Base-by-base conservation (phyloP, 2,797 vertebrate species). In the Micromesistius poutassou region DNA sequence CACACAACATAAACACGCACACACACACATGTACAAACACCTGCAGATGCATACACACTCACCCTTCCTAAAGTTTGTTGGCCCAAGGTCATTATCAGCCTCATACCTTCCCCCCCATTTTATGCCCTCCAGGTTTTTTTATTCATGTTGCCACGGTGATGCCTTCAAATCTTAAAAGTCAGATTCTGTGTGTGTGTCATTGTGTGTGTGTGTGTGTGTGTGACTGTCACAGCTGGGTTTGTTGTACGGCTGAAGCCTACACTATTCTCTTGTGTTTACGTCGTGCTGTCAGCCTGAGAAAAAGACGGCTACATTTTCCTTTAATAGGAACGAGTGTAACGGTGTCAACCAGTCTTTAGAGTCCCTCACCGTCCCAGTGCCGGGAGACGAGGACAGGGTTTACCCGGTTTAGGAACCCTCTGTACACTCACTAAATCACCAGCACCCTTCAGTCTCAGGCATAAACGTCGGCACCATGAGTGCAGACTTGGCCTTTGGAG, bases 21-120 rank as follows among this genome's bases (percentile, higher is more conserved):
- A 74, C 42, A 50, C 2, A 75, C 50, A 76, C 36, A 40, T 35
- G 74, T 25, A 74, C 33, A 82, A n/a, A 76, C 62, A 76, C 74
- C 36, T 36, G 70, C 71, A 77, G 62, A 30, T 38, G 77, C 50
- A 76, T 33, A 66, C 75, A 73, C 42, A 73, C 46, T 10, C 40
- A 12, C 40, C 8, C 38, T 40, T 75, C 25, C 42, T 74, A 9
- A 38, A 74, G 25, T 42, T 4, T 46, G 30, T 33, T 71, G 13
- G 30, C 70, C 70, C 16, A 16, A 71, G 70, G 70, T 71, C 30
- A 14, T 71, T 19, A 31, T 4, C 70, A 50, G 38, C 5, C 42
- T 30, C 28, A 0, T 30, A 50, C 40, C 2, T 28, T 16, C 28
- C 30, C 16, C 19, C 13, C 22, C 16, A 72, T 72, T 72, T 25